Evolutionary conservation across 2,797 vertebrate species (phyloP), one percentile per base, ranked within the genome.

Genomic region (Leontopithecus rosalia): DNA sequence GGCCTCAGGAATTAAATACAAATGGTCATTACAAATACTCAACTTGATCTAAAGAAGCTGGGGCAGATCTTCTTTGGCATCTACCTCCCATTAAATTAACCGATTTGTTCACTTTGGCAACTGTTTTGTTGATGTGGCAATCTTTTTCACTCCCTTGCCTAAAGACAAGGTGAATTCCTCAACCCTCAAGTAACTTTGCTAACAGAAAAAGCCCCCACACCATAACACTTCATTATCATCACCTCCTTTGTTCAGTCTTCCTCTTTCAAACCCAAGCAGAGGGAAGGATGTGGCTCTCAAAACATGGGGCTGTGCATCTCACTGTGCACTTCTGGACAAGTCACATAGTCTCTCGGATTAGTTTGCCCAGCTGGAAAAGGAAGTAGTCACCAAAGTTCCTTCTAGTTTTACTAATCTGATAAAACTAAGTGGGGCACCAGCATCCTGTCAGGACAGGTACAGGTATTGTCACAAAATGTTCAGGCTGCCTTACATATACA

Each of bases 1-100:
- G 57, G 43, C 19, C 41, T 2, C 20, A 58, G 22, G 70, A 55
- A 76, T 87, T 96, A 95, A 80, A 91, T n/a, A 72, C 15, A 91
- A 96, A 87, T 85, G 73, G 70, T 87, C 90, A 91, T 90, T 82
- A 93, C 73, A 52, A 94, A 97, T 90, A 90, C 72, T 93, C 67
- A 55, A 80, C 50, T 91, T 92, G 75, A 87, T 87, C 91, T 96
- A 79, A 90, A 97, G 79, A 70, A 77, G 75, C 50, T 15, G 33
- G 39, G 19, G n/a, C 86, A 96, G 46, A 80, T 43, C 79, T 17
- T 94, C 83, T 88, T 77, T 50, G 4, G 13, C 75, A 88, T 33
- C n/a, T 80, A 76, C n/a, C 33, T 73, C 77, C 20, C 81, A 77
- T 43, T 77, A 92, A 55, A 64, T 36, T 57, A 88, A 93, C 28